Evolutionary conservation across 2,113 vertebrate species (phyloP), one percentile per base, ranked within the genome.

Genomic region (Corvus cornix): DNA sequence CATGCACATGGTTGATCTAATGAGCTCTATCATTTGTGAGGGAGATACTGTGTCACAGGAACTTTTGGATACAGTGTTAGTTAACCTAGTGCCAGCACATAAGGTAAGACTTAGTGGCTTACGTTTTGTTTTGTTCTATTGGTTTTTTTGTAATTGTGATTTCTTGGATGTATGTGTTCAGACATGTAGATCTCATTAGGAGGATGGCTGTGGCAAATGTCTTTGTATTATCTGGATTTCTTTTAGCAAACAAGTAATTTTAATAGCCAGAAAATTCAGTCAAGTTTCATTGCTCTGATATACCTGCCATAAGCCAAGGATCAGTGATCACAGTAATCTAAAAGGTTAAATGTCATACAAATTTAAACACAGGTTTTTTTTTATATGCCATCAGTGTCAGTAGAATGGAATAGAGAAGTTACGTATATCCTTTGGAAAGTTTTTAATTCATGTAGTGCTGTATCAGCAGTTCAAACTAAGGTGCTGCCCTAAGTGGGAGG

Each of bases 1-100:
- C 93, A 99, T 99, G 99, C 99, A 99, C 70, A 99, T 99, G 99
- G 99, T 99, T 95, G 99, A 99, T 97, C 98, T 99, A 62, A 99
- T 99, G 99, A 99, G 99, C 96, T 99, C 99, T 80, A 99, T 99
- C 95, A 98, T 99, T 96, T 99, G 99, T 77, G 99, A 99, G 95
- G 99, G 99, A 31, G 99, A 99, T 97, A 99, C 99, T 1, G 99
- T 99, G 23, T 99, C 99, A 0, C 99, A 99, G 97, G 99, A 99
- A 94, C 98, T 99, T 91, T 91, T 99, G 97, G 99, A 99, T 98
- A 99, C 99, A 1, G 99, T 99, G 59, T 96, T 99, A 95, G 99
- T 99, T 90, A 99, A 99, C 95, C 97, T 99, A 85, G 99, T 99
- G 58, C 99, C 99, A 70, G 99, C 99, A 26, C 99, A 99, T 97